Conservation (phyloP, 2,113 vertebrate species). For the Seriola rivoliana region DNA sequence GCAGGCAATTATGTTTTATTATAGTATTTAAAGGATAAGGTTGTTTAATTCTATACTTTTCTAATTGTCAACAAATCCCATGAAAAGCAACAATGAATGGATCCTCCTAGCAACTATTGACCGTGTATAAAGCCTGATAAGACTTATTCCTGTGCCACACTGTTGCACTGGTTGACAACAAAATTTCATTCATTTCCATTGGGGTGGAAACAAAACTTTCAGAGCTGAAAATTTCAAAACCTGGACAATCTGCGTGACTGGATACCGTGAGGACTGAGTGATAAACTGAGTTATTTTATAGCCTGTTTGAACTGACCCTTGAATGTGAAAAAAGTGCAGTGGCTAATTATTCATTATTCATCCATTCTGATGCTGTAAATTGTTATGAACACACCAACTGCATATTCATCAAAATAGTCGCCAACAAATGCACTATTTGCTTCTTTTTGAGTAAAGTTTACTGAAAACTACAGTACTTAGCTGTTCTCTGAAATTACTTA, state of each 20-base stretch:
- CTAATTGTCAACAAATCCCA: background rate
- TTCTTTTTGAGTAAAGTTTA: background rate
- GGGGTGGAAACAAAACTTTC: too few species aligned
- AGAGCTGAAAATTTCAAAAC: too few species aligned
- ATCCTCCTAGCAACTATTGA: background rate
- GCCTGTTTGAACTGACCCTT: background rate
- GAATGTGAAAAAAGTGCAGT: background rate
- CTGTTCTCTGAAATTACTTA: background rate
- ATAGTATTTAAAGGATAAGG: background rate
- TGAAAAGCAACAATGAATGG: background rate
- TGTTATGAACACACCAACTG: background rate
- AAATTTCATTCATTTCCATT: background rate
- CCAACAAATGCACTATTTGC: background rate
- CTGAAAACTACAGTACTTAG: background rate
- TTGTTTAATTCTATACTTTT: background rate
- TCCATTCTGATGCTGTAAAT: background rate
- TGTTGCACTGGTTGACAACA: background rate
- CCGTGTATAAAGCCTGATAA: background rate
- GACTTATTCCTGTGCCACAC: background rate
- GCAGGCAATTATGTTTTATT: background rate
- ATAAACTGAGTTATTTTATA: background rate
- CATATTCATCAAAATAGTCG: background rate
- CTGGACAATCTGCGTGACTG: background rate
- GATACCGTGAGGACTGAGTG: background rate
- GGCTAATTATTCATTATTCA: background rate